Evolutionary conservation across 2,888 invertebrate genomes (phyloP).

Genomic region (Plebejus anna): DNA sequence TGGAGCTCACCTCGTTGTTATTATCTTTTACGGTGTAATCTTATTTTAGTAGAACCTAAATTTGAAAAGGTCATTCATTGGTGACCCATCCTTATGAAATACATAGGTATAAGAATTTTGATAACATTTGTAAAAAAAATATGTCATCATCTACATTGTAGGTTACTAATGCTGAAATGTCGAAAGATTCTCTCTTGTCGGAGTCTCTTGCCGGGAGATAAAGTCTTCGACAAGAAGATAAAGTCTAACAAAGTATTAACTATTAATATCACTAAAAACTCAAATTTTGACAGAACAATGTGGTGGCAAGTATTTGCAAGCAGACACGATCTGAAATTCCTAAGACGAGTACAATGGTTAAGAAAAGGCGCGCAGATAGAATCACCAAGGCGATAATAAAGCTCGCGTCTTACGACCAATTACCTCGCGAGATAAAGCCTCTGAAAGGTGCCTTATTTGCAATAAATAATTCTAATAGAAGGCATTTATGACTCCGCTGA

Average conservation of each 20-base stretch:
- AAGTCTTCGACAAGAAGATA: background rate
- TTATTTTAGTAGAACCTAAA: background rate
- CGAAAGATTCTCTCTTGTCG: background rate
- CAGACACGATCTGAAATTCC: constrained; percentile 13
- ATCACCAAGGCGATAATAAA: constrained; percentile 52
- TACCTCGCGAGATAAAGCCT: constrained; percentile 62
- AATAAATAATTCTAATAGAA: constrained; percentile 35
- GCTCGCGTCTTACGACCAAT: constrained; percentile 65
- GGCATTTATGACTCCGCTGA: constrained; percentile 28
- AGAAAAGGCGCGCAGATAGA: constrained; percentile 51
- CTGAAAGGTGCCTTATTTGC: constrained; percentile 49
- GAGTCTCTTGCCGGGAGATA: no score
- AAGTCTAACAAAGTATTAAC: background rate
- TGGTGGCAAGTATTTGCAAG: constrained; percentile 7
- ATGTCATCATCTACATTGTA: background rate
- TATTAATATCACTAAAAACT: background rate
- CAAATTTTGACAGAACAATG: background rate
- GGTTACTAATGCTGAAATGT: background rate
- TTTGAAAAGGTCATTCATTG: background rate
- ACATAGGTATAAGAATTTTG: no score
- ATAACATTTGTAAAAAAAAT: no score
- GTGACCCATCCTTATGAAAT: no score
- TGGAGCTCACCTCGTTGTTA: background rate
- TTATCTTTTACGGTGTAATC: background rate
- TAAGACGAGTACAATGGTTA: constrained; percentile 45